Evolutionary conservation across 1,140 invertebrate genomes (phyloP), one percentile per base, ranked within the genome.

Genomic region (Eriocheir sinensis): DNA sequence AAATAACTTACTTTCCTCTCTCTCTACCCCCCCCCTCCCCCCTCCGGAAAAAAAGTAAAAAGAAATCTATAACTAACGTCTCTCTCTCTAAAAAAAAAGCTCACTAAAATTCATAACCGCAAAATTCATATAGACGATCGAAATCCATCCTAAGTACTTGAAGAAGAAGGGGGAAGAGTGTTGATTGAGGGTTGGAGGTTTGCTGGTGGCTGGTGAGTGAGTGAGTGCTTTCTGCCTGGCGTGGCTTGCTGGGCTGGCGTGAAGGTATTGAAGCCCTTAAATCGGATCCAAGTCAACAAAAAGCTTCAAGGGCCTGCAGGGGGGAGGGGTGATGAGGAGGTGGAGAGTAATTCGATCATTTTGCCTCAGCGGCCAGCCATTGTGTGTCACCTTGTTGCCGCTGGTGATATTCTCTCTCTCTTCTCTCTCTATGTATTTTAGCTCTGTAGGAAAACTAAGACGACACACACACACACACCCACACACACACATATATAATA

Each of bases 351-450:
- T 40, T 88, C 27, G 17, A 41, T 40, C 17, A 88, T 4, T 30
- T 40, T 30, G n/a, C 38, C 34, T 41, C 15, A 30, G 34, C 34
- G 85, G 12, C 17, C 38, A 30, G 34, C 83, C 36, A 85, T 85
- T 85, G 83, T 38, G 15, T 85, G 38, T 85, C 83, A 88, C 85
- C 60, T 72, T 72, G 60, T 72, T 72, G 60, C 9, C 60, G 12
- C 4, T 72, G 60, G 60, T 72, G 60, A 72, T 72, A 72, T 4
- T 86, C 81, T 85, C 81, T 85, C 81, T 85, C 81, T 85, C 81
- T 85, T 53, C 89, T 90, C 89, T 90, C 89, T 90, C 89, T 90
- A 15, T 85, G 15, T 85, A 15, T 32, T 85, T 32, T 85, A 15
- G 15, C 83, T 85, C 32, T 12, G 12, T 36, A 12, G 34, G 12